phyloP scores from a whole-genome alignment of 2,113 vertebrate genomes.

The Cygnus atratus region DNA sequence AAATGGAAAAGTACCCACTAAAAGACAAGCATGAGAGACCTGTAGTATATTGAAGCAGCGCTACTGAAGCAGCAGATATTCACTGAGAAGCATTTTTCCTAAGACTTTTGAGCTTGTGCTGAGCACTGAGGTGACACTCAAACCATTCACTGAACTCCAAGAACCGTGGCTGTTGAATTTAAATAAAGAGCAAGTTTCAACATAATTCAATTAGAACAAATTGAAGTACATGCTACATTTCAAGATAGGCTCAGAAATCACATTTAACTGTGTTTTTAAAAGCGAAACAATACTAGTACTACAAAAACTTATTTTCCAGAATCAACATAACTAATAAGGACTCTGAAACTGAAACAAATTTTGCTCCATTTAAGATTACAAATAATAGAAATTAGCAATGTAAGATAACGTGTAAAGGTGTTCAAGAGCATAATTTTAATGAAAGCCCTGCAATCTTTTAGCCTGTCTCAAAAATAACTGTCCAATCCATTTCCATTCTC shows the following conservation, averaged over 20 bases:
- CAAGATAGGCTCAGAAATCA: background rate
- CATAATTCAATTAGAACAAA: background rate
- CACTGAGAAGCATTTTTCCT: background rate
- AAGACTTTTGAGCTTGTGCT: background rate
- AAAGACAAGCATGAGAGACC: background rate
- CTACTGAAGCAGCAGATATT: background rate
- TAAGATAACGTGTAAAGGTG: background rate
- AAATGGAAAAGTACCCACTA: background rate
- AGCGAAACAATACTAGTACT: background rate
- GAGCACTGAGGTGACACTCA: background rate
- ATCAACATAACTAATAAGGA: background rate
- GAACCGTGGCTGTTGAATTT: background rate
- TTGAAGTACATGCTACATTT: background rate
- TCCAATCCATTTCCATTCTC: background rate
- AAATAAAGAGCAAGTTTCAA: background rate
- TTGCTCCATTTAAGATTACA: background rate
- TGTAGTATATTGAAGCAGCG: background rate
- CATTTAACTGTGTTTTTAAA: background rate
- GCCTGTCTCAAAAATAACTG: background rate
- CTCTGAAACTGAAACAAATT: background rate
- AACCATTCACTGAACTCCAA: background rate
- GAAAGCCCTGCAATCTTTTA: background rate
- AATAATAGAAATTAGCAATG: background rate
- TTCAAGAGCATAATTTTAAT: background rate
- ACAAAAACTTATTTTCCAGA: background rate